Conservation (phyloP, 2,888 invertebrate genomes). For the Eupelmus urozonus region DNA sequence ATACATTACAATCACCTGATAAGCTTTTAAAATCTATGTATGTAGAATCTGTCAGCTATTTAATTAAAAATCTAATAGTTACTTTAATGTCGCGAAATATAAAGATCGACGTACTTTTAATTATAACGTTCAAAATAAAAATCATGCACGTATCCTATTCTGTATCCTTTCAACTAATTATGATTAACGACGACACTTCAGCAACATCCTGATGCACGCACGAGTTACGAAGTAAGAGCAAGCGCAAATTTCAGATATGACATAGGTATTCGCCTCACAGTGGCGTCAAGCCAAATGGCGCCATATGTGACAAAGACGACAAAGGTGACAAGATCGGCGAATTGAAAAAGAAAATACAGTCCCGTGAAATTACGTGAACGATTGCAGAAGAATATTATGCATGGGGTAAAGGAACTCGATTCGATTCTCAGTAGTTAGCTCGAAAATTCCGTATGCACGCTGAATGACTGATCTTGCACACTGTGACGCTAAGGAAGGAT, state of each 20-base stretch:
- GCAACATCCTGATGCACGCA: conserved; percentile 70
- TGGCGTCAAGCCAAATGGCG: conserved; percentile 15
- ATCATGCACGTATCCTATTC: no score
- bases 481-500: conserved; percentile 40
- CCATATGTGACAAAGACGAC: conserved; percentile 44
- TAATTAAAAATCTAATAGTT: no score
- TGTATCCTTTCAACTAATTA: conserved; percentile 73
- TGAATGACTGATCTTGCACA: conserved; percentile 32
- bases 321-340: not conserved
- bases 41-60: no score
- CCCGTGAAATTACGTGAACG: not conserved
- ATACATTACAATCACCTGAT: no score
- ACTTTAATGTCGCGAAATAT: no score
- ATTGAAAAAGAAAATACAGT: not conserved
- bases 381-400: not conserved
- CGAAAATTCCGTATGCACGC: conserved; percentile 42
- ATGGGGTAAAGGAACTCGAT: not conserved
- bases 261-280: conserved; percentile 70
- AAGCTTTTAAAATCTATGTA: no score
- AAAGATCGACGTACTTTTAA: no score
- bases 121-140: no score
- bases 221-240: conserved; percentile 64
- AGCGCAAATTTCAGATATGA: conserved; percentile 72
- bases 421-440: conserved; percentile 32
- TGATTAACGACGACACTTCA: conserved; percentile 74